Conservation (phyloP, 2,888 invertebrate species). For the Drosophila nr. perissopoda region DNA sequence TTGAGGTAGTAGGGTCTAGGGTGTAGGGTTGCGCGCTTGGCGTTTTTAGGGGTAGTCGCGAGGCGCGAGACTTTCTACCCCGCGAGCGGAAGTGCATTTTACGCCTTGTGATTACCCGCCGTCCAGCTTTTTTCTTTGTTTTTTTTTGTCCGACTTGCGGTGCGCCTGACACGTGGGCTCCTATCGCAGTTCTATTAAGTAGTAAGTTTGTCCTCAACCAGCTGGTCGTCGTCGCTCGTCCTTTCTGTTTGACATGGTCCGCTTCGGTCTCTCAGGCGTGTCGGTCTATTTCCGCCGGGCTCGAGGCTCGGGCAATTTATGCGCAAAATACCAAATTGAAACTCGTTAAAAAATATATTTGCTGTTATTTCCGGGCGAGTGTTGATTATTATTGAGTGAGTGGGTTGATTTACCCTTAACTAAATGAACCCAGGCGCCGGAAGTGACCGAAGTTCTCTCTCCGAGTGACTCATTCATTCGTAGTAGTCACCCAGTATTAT, state of each 20-base stretch:
- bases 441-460: constrained; percentile 17
- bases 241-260: constrained; percentile 28
- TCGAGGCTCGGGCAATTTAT: constrained; percentile 55
- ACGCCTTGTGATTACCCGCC: constrained; percentile 64
- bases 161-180: constrained; percentile 72
- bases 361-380: constrained; percentile 62
- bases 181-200: constrained; percentile 8
- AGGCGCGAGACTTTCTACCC: constrained; percentile 44
- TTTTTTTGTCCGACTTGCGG: constrained; percentile 30
- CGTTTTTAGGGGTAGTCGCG: constrained; percentile 44
- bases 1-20: background rate
- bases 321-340: constrained; percentile 57
- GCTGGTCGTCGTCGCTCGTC: constrained; percentile 13
- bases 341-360: constrained; percentile 59
- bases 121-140: constrained; percentile 56
- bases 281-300: constrained; percentile 80
- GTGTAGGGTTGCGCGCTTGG: constrained; percentile 4
- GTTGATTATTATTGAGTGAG: constrained; percentile 39
- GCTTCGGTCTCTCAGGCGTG: constrained; percentile 76
- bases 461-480: constrained; percentile 17
- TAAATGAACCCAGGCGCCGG: constrained; percentile 26
- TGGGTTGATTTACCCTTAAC: constrained; percentile 40
- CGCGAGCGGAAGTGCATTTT: constrained; percentile 76
- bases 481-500: background rate
- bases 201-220: constrained; percentile 18